A percentile compares a stretch with the other conserved stretches of the same genome.
Evolutionary conservation across 2,888 invertebrate species (phyloP).

Genomic region (Carpatolechia fugitivella): DNA sequence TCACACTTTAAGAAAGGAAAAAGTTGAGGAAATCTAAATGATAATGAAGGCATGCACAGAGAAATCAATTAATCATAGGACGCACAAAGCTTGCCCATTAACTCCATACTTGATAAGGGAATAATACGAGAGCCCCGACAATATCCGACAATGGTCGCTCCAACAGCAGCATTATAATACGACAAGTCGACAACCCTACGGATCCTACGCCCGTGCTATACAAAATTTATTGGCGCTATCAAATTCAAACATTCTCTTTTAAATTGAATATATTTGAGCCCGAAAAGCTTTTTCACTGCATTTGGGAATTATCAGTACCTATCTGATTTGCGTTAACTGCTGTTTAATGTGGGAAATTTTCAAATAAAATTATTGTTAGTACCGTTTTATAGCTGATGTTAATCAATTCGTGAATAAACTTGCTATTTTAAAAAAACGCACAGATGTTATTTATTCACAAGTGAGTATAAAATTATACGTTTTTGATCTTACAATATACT

Average conservation of each 20-base stretch:
- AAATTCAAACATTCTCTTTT: conserved; percentile 57
- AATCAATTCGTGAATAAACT: neutral
- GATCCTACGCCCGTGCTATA: conserved; percentile 45
- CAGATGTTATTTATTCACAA: too few species aligned
- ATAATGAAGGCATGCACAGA: conserved; percentile 66
- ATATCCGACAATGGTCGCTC: conserved; percentile 59
- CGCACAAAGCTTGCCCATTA: conserved; percentile 75
- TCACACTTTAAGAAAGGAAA: conserved; percentile 57
- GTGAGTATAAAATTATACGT: too few species aligned
- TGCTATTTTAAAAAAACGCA: too few species aligned
- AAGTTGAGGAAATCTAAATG: conserved; percentile 72
- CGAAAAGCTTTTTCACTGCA: neutral
- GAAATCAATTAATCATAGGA: conserved; percentile 75
- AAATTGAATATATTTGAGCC: conserved; percentile 12
- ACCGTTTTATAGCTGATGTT: neutral
- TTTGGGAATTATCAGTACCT: neutral
- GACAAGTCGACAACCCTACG: conserved; percentile 63
- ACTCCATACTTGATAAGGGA: conserved; percentile 76
- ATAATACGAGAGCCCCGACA: conserved; percentile 57
- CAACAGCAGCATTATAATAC: conserved; percentile 44
- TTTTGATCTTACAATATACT: neutral
- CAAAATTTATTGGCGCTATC: conserved; percentile 68
- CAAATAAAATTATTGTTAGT: neutral
- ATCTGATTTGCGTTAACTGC: neutral
- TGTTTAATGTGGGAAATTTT: neutral